Base-by-base conservation (phyloP, 2,888 invertebrate species). In the Leucania comma region DNA sequence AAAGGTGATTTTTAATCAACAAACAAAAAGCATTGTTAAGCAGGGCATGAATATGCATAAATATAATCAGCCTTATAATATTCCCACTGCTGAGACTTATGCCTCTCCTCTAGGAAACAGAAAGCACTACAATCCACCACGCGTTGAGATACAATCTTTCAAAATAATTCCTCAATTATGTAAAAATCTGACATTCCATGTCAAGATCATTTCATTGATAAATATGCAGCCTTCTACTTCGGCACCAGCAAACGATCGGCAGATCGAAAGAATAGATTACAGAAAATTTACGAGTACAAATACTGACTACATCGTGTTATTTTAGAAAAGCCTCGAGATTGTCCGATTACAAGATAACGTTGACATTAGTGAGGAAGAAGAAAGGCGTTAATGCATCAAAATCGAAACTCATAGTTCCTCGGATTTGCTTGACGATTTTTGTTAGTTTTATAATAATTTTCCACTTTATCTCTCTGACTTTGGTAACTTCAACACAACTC, bases 221-320 rank as follows among this genome's bases (percentile, higher is more conserved):
- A 42, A 35, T 57, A 10, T n/a, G 20, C 46, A 50, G 51, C 64
- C 38, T 50, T 65, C 48, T 46, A n/a, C 42, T 51, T 4, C 3
- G 1, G 26, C 14, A 22, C 1, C 61, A 56, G 22, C 42, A 26
- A 53, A 62, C 53, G n/a, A 29, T 59, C 38, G 48, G 24, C 8
- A 42, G 9, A 77, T 77, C 14, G 60, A n/a, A 58, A 66, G 65
- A 46, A 54, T 59, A 71, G 75, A 76, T 76, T 50, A 65, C 35
- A 35, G 26, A 14, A 58, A 66, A 58, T 66, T 3, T 35, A 73
- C 26, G 26, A 66, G 29, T 14, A 9, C 8, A 26, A 6, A 22
- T 20, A 46, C n/a, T 63, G 24, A 48, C 9, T 48, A 26, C 42
- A 24, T 12, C 42, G 29, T 29, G 9, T 26, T 50, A 12, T 50